Evolutionary conservation across 1,140 invertebrate genomes (phyloP).

Genomic region (Drosophila nigrodunni): DNA sequence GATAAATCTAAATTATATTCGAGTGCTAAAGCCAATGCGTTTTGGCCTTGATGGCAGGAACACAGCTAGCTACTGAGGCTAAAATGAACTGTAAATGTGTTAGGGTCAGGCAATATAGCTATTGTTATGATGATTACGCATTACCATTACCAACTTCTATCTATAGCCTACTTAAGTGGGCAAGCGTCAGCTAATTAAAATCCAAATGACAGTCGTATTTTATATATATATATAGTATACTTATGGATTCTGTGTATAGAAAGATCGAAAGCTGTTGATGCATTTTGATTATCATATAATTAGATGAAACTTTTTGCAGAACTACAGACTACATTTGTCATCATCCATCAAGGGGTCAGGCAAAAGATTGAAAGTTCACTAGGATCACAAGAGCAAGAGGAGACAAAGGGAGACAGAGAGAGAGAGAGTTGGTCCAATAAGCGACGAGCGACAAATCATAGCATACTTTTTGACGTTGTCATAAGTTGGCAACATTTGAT

Average conservation of each 20-base stretch:
- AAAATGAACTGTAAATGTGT: slow-evolving; percentile 59
- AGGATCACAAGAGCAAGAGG: neutral
- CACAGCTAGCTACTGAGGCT: slow-evolving; percentile 32
- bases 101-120: slow-evolving; percentile 30
- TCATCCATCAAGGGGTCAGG: slow-evolving; percentile 46
- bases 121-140: slow-evolving; percentile 79
- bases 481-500: slow-evolving; percentile 59
- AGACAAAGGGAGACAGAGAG: neutral
- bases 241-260: neutral
- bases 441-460: slow-evolving; percentile 55
- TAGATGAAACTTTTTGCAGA: slow-evolving; percentile 38
- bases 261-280: slow-evolving; percentile 51
- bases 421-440: slow-evolving; percentile 13
- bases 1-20: slow-evolving; percentile 82
- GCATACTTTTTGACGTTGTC: slow-evolving; percentile 70
- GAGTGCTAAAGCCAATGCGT: slow-evolving; percentile 63
- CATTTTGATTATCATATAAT: slow-evolving; percentile 78
- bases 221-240: slow-evolving; percentile 5
- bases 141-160: slow-evolving; percentile 22
- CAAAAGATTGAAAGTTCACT: slow-evolving; percentile 40
- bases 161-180: slow-evolving; percentile 42
- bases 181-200: slow-evolving; percentile 66
- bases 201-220: slow-evolving; percentile 55
- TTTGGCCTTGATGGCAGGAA: slow-evolving; percentile 46
- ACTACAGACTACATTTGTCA: slow-evolving; percentile 63